phyloP scores from a whole-genome alignment of 2,797 vertebrate genomes.

The Diplodus puntazzo region DNA sequence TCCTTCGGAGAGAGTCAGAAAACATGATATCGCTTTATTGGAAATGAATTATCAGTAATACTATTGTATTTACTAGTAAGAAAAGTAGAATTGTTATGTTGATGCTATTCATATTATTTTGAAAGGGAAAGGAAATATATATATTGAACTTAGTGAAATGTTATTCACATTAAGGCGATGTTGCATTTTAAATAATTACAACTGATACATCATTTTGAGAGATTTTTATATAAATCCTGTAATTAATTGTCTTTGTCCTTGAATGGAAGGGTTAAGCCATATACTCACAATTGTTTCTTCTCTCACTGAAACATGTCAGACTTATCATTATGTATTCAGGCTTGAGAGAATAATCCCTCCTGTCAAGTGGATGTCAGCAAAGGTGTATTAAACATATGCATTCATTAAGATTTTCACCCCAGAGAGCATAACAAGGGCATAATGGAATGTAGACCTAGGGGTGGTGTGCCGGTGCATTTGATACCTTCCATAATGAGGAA shows the following conservation, averaged over 20 bases:
- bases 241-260: not conserved
- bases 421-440: conserved; percentile 17
- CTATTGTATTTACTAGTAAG: not conserved
- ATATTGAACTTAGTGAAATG: not conserved
- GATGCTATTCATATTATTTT: not conserved
- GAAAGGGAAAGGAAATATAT: not conserved
- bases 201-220: not conserved
- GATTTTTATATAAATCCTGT: not conserved
- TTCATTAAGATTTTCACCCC: conserved; percentile 42
- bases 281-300: conserved; percentile 1
- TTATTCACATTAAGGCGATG: not conserved
- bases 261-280: not conserved
- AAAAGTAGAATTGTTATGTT: not conserved
- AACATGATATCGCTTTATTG: not conserved
- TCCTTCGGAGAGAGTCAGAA: no score
- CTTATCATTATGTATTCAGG: conserved; percentile 13
- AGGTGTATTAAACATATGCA: conserved; percentile 25
- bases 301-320: conserved; percentile 4
- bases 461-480: conserved; percentile 35
- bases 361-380: conserved; percentile 21
- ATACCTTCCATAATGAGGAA: conserved; percentile 53
- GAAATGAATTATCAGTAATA: conserved; percentile 1
- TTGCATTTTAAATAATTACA: not conserved
- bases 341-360: conserved; percentile 22
- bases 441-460: conserved; percentile 54